A percentile compares a stretch with the other conserved stretches of the same genome.
These are phyloP conservation scores for Ormia ochracea DNA, from an alignment of 2,888 invertebrate species.

Conservation along the genomic window DNA sequence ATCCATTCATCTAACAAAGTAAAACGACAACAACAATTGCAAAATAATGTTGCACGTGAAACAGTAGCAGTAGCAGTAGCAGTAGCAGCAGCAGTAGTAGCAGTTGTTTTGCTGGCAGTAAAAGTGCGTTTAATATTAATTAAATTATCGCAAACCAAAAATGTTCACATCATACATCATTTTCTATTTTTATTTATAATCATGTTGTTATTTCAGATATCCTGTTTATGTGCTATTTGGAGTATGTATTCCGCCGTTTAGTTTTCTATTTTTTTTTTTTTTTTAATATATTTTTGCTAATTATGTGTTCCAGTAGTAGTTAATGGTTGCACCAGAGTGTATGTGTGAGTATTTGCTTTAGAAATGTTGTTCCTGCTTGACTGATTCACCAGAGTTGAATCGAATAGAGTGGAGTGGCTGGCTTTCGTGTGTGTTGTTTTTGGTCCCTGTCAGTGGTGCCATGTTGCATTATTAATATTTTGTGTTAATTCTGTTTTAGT, in stretches of 20 bases:
- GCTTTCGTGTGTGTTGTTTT: slow-evolving; percentile 61
- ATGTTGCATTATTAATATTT: slow-evolving; percentile 62
- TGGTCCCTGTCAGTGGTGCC: slow-evolving; percentile 62
- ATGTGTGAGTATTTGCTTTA: slow-evolving; percentile 62
- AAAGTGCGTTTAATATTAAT: slow-evolving; percentile 62
- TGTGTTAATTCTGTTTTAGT: slow-evolving; percentile 68
- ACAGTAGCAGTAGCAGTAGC: not conserved
- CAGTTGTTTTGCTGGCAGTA: slow-evolving; percentile 36
- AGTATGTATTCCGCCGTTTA: slow-evolving; percentile 53
- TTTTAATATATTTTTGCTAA: slow-evolving; percentile 67
- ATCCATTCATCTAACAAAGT: slow-evolving; percentile 4
- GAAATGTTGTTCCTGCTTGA: slow-evolving; percentile 53
- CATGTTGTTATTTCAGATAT: slow-evolving; percentile 6
- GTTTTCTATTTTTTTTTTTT: not conserved
- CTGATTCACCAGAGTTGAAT: slow-evolving; percentile 22
- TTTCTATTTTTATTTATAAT: slow-evolving; percentile 44
- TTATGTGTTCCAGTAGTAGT: slow-evolving; percentile 57
- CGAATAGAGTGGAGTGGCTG: slow-evolving; percentile 13
- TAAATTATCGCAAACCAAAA: slow-evolving; percentile 62
- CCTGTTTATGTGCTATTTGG: slow-evolving; percentile 32
- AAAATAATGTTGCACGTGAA: not conserved
- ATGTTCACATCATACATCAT: slow-evolving; percentile 62
- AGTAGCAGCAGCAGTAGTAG: not conserved
- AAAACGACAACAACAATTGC: not conserved
- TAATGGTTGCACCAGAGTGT: too few relatives aligned